phyloP scores from a whole-genome alignment of 64 coral and sea anemone species.

The Trachythela sp. region DNA sequence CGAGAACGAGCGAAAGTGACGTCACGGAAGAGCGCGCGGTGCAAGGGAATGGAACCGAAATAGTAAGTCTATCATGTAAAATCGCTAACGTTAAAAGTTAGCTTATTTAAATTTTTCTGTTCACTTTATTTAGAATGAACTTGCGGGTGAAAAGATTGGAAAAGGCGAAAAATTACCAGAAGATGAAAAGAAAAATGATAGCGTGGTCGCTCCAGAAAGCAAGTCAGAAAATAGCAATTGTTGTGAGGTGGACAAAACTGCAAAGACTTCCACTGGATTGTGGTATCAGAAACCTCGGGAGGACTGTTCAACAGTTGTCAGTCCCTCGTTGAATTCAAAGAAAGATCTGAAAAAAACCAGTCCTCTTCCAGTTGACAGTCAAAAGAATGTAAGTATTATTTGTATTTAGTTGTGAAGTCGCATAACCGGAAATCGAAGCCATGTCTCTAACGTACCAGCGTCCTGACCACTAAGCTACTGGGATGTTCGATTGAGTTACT shows the following conservation, averaged over 20 bases:
- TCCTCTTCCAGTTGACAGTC: background rate
- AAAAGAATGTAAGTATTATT: background rate
- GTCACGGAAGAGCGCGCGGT: background rate
- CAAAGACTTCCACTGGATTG: background rate
- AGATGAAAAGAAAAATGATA: too few species aligned
- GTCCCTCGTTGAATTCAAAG: background rate
- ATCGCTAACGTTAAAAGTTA: too few species aligned
- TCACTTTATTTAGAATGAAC: background rate
- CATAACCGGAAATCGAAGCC: too few species aligned
- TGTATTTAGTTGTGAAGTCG: background rate
- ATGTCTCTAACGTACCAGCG: too few species aligned
- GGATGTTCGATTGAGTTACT: too few species aligned
- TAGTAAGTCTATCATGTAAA: background rate
- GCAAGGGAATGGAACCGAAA: background rate
- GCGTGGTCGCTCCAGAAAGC: too few species aligned
- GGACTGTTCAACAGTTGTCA: background rate
- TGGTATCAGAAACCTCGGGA: background rate
- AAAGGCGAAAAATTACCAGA: background rate
- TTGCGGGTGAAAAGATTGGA: background rate
- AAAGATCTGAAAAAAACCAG: background rate
- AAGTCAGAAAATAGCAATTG: too few species aligned
- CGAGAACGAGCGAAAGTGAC: constrained; percentile 74
- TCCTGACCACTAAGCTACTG: too few species aligned
- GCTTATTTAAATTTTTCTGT: too few species aligned
- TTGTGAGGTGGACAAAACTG: too few species aligned